Percentiles rank a stretch among this genome's conserved stretches.
These are phyloP conservation scores for Anguilla obscura DNA, from an alignment of 2,797 vertebrate genomes.

Conservation along the genomic window DNA sequence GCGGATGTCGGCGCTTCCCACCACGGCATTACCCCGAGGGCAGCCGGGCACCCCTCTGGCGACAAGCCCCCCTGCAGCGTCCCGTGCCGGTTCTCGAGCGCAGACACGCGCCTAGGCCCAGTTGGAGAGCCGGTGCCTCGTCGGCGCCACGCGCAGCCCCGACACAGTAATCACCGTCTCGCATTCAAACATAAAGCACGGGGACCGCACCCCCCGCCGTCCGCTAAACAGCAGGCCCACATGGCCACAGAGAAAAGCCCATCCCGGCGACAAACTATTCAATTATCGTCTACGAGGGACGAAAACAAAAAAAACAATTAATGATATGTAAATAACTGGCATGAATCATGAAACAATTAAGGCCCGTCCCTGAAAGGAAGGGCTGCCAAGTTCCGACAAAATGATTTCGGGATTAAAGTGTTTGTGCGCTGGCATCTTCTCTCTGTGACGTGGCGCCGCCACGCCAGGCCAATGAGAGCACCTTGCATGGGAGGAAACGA, in stretches of 20 bases:
- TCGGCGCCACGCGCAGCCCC: background rate
- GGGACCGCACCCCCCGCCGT: background rate
- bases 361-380: background rate
- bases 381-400: background rate
- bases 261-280: constrained; percentile 19
- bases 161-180: background rate
- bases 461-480: background rate
- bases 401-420: constrained; percentile 15
- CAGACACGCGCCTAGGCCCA: background rate
- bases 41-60: background rate
- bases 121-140: background rate
- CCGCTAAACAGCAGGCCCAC: background rate
- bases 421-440: background rate
- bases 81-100: background rate
- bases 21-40: background rate
- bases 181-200: background rate
- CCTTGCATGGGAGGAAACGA: background rate
- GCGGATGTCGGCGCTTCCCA: background rate
- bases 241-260: background rate
- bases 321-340: constrained; percentile 64
- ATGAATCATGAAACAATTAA: constrained; percentile 57
- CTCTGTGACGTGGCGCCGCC: background rate
- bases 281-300: background rate
- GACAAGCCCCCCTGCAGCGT: background rate
- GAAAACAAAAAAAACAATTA: constrained; percentile 25